Evolutionary conservation across 1,140 invertebrate species (phyloP).

Genomic region (Pemphigus obesinymphae): DNA sequence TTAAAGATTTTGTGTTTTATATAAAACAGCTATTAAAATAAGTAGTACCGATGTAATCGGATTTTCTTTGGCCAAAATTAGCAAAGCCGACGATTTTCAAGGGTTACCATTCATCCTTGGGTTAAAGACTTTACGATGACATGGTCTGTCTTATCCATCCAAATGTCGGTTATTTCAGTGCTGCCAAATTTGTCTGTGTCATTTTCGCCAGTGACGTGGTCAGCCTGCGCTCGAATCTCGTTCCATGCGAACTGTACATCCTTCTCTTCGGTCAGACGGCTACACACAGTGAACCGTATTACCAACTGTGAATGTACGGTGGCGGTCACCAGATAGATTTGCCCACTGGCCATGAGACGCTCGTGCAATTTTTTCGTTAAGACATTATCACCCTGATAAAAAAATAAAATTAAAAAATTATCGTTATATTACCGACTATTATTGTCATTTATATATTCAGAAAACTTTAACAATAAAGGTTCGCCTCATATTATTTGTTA

Average conservation of each 20-base stretch:
- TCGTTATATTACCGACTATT: too few relatives aligned
- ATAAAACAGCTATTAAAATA: too few relatives aligned
- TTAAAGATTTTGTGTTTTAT: too few relatives aligned
- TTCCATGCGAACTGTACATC: slow-evolving; percentile 81
- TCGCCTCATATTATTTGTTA: too few relatives aligned
- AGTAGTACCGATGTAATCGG: too few relatives aligned
- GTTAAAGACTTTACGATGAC: neutral
- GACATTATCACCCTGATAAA: slow-evolving; percentile 63
- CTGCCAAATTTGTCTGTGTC: too few relatives aligned
- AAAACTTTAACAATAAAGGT: too few relatives aligned
- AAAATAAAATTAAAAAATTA: neutral
- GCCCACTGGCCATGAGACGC: slow-evolving; percentile 68
- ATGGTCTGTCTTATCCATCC: neutral
- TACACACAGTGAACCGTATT: slow-evolving; percentile 79
- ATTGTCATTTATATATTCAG: too few relatives aligned
- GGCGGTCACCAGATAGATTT: slow-evolving; percentile 80
- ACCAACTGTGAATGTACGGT: slow-evolving; percentile 64
- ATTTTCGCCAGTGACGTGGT: neutral
- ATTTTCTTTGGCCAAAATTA: too few relatives aligned
- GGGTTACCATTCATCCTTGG: neutral
- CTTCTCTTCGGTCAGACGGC: slow-evolving; percentile 60
- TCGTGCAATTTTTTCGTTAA: slow-evolving; percentile 70
- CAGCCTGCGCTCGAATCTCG: slow-evolving; percentile 21
- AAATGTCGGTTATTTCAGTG: too few relatives aligned
- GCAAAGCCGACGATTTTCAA: too few relatives aligned